phyloP scores from a whole-genome alignment of 1,140 invertebrate species.

The Cydia amplana region DNA sequence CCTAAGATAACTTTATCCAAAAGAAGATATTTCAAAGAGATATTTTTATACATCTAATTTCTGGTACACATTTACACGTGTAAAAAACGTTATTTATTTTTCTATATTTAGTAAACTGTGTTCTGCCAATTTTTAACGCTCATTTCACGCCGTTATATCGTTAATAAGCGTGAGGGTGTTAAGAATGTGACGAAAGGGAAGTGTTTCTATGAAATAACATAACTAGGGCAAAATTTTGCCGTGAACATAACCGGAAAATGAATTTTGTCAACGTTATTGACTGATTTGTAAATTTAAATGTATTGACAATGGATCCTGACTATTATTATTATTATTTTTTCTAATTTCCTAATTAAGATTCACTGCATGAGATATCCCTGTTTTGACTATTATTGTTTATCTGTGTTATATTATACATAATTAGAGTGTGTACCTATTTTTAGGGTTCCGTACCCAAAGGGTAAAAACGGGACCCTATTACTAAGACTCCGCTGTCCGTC shows the following conservation, averaged over 20 bases:
- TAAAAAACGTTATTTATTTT: constrained; percentile 8
- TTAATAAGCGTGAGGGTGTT: constrained; percentile 60
- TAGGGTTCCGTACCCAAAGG: too few species aligned
- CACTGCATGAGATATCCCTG: too few species aligned
- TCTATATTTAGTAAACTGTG: constrained; percentile 35
- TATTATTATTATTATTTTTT: too few species aligned
- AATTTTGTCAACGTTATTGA: not conserved
- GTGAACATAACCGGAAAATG: not conserved
- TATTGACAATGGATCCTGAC: too few species aligned
- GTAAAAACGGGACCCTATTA: too few species aligned
- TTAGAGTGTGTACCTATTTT: too few species aligned
- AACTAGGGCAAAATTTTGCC: not conserved
- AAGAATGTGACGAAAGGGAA: not conserved
- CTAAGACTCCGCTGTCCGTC: too few species aligned
- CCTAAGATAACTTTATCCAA: not conserved
- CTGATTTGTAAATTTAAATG: too few species aligned
- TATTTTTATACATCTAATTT: constrained; percentile 15
- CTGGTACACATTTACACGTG: not conserved
- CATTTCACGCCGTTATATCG: constrained; percentile 57
- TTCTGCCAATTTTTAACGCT: constrained; percentile 61
- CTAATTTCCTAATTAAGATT: too few species aligned
- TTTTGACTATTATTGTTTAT: too few species aligned
- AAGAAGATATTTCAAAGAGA: constrained; percentile 12
- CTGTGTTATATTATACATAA: too few species aligned
- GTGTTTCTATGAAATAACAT: not conserved